Percentiles rank a stretch among this genome's conserved stretches.
These are phyloP conservation scores for Glaucomys volans DNA, from an alignment of 2,113 vertebrate genomes.

Conservation along the genomic window DNA sequence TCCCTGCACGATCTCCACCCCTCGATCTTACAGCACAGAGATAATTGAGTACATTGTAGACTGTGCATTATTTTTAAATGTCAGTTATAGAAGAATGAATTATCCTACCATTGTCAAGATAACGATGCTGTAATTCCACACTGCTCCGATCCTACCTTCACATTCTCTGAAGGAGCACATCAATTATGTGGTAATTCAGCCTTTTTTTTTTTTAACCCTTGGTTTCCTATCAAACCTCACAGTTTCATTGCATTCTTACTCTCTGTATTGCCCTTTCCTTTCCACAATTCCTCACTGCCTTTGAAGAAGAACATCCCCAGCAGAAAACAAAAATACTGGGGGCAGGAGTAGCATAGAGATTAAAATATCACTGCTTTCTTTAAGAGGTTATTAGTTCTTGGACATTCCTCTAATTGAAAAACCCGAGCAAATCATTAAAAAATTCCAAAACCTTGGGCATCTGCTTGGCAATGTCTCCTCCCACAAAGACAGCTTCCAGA, in stretches of 20 bases:
- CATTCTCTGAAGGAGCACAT: constrained; percentile 19
- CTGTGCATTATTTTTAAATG: constrained; percentile 63
- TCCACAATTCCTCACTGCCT: not conserved
- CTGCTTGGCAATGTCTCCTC: constrained; percentile 97
- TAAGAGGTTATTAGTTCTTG: not conserved
- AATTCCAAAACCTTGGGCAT: constrained; percentile 93
- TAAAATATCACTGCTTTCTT: not conserved
- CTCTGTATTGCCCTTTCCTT: not conserved
- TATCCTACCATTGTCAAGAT: constrained; percentile 61
- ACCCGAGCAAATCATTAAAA: constrained; percentile 30
- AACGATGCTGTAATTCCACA: constrained; percentile 62
- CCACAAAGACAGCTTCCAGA: constrained; percentile 97
- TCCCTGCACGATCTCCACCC: not conserved
- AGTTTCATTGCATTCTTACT: not conserved
- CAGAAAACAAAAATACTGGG: not conserved
- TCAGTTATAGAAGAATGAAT: constrained; percentile 65
- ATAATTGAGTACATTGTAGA: constrained; percentile 54
- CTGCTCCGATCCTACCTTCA: constrained; percentile 56
- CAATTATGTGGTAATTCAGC: not conserved
- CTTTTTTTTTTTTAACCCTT: constrained; percentile 52
- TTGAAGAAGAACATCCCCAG: not conserved
- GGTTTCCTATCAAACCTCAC: not conserved
- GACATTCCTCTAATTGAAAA: not conserved
- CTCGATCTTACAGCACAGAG: constrained; percentile 34
- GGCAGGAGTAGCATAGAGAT: fast-evolving